Conservation (phyloP, 2,113 vertebrate genomes). For the Lutjanus erythropterus region DNA sequence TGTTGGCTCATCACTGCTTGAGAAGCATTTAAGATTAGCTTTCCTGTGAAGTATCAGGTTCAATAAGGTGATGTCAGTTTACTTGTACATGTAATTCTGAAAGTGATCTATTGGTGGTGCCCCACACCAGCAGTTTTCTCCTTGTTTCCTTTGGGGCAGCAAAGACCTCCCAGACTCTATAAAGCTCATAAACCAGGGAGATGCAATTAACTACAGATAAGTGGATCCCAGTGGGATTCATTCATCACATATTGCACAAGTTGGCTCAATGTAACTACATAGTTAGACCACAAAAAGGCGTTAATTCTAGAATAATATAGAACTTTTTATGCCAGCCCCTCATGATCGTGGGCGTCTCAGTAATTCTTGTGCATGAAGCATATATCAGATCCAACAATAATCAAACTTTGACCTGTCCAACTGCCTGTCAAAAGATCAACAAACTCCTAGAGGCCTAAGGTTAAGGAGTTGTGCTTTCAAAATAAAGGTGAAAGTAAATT, state of each 20-base stretch:
- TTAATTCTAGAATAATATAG: not conserved
- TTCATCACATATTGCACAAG: not conserved
- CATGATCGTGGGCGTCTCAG: not conserved
- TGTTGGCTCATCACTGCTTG: not conserved
- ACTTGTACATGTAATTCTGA: slow-evolving; percentile 8
- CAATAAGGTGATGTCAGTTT: not conserved
- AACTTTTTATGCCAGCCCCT: not conserved
- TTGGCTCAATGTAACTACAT: no score
- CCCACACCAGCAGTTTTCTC: not conserved
- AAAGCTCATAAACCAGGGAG: not conserved
- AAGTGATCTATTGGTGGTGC: slow-evolving; percentile 5
- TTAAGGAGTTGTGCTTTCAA: not conserved
- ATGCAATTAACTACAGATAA: slow-evolving; percentile 1
- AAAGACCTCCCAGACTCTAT: not conserved
- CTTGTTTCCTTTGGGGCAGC: not conserved
- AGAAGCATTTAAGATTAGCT: not conserved
- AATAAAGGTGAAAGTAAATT: not conserved
- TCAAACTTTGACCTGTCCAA: not conserved
- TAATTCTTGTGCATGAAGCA: not conserved
- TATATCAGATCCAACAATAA: not conserved
- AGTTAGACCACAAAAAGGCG: not conserved
- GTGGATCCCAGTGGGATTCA: slow-evolving; percentile 4
- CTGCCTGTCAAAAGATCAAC: no score
- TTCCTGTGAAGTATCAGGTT: not conserved
- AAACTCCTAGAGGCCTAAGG: not conserved